Evolutionary conservation across 2,113 vertebrate species (phyloP), one percentile per base, ranked within the genome.

Genomic region (Phrynosoma blainvillii): DNA sequence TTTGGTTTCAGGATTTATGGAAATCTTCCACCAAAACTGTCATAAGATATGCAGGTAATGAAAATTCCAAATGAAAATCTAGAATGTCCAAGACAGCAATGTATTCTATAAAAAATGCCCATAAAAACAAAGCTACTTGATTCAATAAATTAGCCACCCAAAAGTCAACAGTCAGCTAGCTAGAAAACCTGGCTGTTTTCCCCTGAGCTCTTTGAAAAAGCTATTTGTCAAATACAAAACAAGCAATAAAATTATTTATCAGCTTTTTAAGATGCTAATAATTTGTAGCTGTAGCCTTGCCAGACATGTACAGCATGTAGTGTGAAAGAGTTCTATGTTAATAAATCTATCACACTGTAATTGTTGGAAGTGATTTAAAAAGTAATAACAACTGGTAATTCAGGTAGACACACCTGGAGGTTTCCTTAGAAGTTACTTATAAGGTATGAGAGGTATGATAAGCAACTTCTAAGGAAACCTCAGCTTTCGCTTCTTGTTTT

Each of bases 171-270:
- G n/a, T n/a, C n/a, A n/a, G 0, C 18, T 23, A 1, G 0, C 32
- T 70, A 2, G 32, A 79, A 70, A 76, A 12, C 73, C 42, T 42
- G 56, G 18, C 66, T 70, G 20, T 75, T 11, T 30, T 32, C 82
- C 54, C 54, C 56, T 23, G 0, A 3, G 2, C 14, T 0, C 40
- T 10, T 9, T n/a, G 32, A 0, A 1, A 30, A 71, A 30, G 9
- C 3, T 7, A 12, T 21, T 77, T 79, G 30, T 65, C 5, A 47
- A 78, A 30, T 0, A 1, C 30, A 54, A 42, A 42, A 52, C 4
- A 10, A 25, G 9, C 16, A 68, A 84, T 56, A 73, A 66, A 82
- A 8, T 42, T 42, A 10, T 65, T 71, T 27, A 36, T 54, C 20
- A n/a, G 66, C 3, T 18, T 66, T 82, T 32, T 66, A 25, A n/a